These are phyloP conservation scores for Anastatus disparis DNA, from an alignment of 1,140 invertebrate genomes.

Conservation along the genomic window DNA sequence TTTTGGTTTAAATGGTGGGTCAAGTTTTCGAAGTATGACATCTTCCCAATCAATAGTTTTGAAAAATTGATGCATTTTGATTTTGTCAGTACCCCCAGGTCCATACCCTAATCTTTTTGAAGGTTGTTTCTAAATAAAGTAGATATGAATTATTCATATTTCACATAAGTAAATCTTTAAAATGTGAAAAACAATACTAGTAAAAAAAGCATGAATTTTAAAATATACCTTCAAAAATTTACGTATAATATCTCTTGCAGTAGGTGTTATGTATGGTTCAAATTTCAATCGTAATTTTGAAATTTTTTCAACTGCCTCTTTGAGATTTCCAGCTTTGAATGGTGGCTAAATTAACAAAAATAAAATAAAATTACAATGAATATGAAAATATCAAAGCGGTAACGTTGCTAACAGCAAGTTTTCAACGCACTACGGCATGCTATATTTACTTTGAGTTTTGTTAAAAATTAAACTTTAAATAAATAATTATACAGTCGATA, in stretches of 20 bases:
- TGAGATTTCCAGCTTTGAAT: constrained; percentile 94
- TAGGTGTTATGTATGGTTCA: constrained; percentile 92
- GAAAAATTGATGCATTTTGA: constrained; percentile 92
- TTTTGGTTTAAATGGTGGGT: constrained; percentile 90
- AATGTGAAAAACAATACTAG: not conserved
- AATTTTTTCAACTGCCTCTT: constrained; percentile 99
- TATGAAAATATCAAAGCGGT: too few relatives aligned
- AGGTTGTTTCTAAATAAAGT: constrained; percentile 74
- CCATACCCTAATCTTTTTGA: constrained; percentile 80
- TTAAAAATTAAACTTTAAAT: too few relatives aligned
- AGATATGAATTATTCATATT: not conserved
- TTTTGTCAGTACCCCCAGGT: constrained; percentile 82
- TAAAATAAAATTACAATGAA: constrained; percentile 9
- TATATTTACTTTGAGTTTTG: too few relatives aligned
- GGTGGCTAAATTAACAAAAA: constrained; percentile 80
- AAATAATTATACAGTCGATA: too few relatives aligned
- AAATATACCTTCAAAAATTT: constrained; percentile 78
- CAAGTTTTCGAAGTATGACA: constrained; percentile 81
- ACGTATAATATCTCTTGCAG: constrained; percentile 91
- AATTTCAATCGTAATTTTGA: constrained; percentile 92
- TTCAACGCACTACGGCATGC: too few relatives aligned
- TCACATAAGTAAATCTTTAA: not conserved
- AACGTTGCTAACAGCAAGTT: too few relatives aligned
- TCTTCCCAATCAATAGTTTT: constrained; percentile 93
- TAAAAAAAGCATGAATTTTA: not conserved